Percentiles rank a stretch among this genome's conserved stretches.
These are phyloP conservation scores for Zaprionus vittiger DNA, from an alignment of 1,140 invertebrate species.

Conservation along the genomic window DNA sequence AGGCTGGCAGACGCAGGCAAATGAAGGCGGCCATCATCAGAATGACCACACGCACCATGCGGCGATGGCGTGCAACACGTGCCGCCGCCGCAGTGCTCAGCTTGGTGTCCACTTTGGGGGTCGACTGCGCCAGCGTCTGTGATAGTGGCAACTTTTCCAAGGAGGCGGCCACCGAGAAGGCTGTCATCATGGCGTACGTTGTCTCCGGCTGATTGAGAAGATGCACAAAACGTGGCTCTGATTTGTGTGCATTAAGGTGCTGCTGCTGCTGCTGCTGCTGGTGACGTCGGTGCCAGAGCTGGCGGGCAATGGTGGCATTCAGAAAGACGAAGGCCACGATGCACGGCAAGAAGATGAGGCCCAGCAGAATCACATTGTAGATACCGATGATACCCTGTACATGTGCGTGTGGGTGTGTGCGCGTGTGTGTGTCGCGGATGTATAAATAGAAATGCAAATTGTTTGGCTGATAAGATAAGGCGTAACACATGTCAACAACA, in stretches of 20 bases:
- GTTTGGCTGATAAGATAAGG: constrained; percentile 61
- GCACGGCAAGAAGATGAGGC: constrained; percentile 86
- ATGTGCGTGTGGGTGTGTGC: constrained; percentile 47
- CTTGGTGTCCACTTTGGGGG: constrained; percentile 7
- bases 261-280: constrained; percentile 43
- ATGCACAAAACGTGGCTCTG: constrained; percentile 26
- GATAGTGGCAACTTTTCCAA: constrained; percentile 21
- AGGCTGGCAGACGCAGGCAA: constrained; percentile 85
- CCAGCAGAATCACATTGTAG: constrained; percentile 84
- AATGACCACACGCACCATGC: constrained; percentile 86
- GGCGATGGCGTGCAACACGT: constrained; percentile 84
- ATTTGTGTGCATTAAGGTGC: constrained; percentile 15
- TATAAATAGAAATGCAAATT: constrained; percentile 41
- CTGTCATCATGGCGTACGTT: constrained; percentile 47
- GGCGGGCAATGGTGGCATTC: constrained; percentile 85
- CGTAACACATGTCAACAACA: constrained; percentile 33
- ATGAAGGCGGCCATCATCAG: constrained; percentile 85
- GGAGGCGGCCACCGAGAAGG: constrained; percentile 54
- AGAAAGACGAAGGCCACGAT: constrained; percentile 85
- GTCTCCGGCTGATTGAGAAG: constrained; percentile 43
- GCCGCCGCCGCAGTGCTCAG: constrained; percentile 44
- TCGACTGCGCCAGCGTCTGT: not conserved
- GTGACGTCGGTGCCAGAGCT: constrained; percentile 84
- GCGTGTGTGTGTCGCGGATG: not conserved
- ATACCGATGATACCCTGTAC: constrained; percentile 68